These are phyloP conservation scores for Tribolium castaneum DNA, from an alignment of 1,140 invertebrate genomes.

Conservation along the genomic window DNA sequence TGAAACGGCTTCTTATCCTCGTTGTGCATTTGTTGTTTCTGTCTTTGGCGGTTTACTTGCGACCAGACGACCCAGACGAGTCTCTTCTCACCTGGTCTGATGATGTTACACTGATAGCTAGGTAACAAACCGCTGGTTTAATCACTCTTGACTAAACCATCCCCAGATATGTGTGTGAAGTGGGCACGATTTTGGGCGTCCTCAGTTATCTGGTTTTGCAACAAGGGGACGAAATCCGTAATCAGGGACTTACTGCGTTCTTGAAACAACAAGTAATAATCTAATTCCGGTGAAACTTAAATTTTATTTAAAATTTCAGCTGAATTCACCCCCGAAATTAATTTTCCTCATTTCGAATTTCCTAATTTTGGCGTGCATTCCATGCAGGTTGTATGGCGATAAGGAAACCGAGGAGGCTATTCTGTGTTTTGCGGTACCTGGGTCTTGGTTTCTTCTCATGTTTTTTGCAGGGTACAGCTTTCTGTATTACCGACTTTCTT, in stretches of 20 bases:
- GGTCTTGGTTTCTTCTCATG: constrained; percentile 97
- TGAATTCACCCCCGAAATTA: constrained; percentile 92
- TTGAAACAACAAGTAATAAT: constrained; percentile 87
- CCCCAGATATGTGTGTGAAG: constrained; percentile 80
- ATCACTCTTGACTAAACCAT: not conserved
- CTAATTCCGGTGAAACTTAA: not conserved
- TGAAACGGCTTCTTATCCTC: constrained; percentile 89
- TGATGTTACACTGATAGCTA: constrained; percentile 66
- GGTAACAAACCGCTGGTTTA: constrained; percentile 52
- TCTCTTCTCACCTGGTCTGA: constrained; percentile 69
- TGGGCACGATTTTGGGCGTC: constrained; percentile 86
- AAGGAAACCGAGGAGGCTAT: constrained; percentile 90
- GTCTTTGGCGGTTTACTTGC: constrained; percentile 89
- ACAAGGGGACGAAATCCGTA: constrained; percentile 92
- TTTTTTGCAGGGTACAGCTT: constrained; percentile 94
- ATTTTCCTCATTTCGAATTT: constrained; percentile 95
- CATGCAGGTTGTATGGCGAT: constrained; percentile 81
- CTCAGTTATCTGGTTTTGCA: constrained; percentile 90
- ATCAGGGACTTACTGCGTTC: constrained; percentile 91
- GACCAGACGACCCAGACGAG: constrained; percentile 74
- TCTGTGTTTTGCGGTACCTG: constrained; percentile 90
- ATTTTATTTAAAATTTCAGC: constrained; percentile 73
- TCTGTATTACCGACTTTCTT: constrained; percentile 5
- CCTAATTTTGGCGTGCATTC: constrained; percentile 92
- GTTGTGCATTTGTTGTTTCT: constrained; percentile 88